Evolutionary conservation across 2,888 invertebrate species (phyloP), one percentile per base, ranked within the genome.

Genomic region (Parnassius smintheus): DNA sequence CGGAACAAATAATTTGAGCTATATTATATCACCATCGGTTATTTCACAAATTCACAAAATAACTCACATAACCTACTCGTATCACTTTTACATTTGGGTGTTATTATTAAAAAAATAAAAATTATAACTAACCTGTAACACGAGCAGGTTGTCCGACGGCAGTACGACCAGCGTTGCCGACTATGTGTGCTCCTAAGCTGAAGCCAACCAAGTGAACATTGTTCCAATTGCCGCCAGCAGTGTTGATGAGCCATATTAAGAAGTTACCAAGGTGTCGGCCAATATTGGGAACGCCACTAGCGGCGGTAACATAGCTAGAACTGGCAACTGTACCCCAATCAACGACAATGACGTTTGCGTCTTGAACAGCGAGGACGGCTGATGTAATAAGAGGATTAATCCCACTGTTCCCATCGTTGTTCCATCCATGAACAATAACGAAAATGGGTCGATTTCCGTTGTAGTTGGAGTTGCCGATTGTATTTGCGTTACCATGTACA

Each of bases 181-280:
- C 85, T 9, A 87, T 72, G 64, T 89, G 89, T 66, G 88, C 89
- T 4, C 90, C 90, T 66, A 89, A 79, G 71, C 90, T 89, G 78
- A 82, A 83, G 35, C 90, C 90, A 41, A 88, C 76, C 41, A 90
- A 69, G 66, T 91, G 90, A 2, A 89, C 73, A 42, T 81, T 81
- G 66, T 81, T 79, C 81, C 83, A 85, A 69, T 82, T 80, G 9
- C 83, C 84, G 22, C 88, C 88, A 7, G 74, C 77, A 0, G 69
- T 82, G 56, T 75, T 77, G 61, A 83, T 74, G 22, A 89, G 78
- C 83, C 83, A 86, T 13, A 72, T 68, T 3, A 90, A 56, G 70
- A 87, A 87, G 67, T 81, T 77, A 7, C 83, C 88, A 1, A 88
- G 73, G 55, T 73, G 75, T 51, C 76, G 72, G 1, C 87, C 88